Percentiles rank a stretch among this genome's conserved stretches.
phyloP scores from a whole-genome alignment of 2,113 vertebrate species.

The Piaya cayana region DNA sequence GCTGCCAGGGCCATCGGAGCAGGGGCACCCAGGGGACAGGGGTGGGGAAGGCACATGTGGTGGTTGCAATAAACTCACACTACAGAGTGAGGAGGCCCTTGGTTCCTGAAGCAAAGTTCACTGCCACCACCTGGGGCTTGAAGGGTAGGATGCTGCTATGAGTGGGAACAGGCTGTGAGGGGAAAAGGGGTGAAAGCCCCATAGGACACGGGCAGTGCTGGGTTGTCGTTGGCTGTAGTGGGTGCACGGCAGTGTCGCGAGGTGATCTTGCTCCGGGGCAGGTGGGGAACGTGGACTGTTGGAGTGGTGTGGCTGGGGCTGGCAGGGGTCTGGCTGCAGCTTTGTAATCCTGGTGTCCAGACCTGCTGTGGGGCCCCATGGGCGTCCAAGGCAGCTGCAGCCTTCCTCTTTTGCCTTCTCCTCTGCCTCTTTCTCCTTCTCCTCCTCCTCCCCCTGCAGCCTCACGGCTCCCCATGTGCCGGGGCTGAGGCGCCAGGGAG shows the following conservation, averaged over 20 bases:
- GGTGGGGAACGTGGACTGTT: not conserved
- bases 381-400: not conserved
- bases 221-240: rapidly evolving
- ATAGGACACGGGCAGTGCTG: rapidly evolving
- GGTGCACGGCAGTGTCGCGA: rapidly evolving
- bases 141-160: not conserved
- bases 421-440: not conserved
- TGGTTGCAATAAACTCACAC: not conserved
- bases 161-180: not conserved
- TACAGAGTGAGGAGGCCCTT: not conserved
- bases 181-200: not conserved
- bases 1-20: not conserved
- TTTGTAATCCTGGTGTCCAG: not conserved
- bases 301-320: not conserved
- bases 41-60: not conserved
- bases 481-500: not conserved
- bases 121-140: not conserved
- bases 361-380: not conserved
- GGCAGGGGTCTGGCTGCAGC: not conserved
- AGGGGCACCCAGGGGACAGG: not conserved
- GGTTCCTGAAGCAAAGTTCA: rapidly evolving
- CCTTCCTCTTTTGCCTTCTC: not conserved
- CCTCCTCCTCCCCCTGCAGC: not conserved
- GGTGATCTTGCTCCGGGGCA: rapidly evolving
- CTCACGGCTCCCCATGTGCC: not conserved